These are phyloP conservation scores for Ptilodon capucinus DNA, from an alignment of 2,888 invertebrate genomes.

Conservation along the genomic window DNA sequence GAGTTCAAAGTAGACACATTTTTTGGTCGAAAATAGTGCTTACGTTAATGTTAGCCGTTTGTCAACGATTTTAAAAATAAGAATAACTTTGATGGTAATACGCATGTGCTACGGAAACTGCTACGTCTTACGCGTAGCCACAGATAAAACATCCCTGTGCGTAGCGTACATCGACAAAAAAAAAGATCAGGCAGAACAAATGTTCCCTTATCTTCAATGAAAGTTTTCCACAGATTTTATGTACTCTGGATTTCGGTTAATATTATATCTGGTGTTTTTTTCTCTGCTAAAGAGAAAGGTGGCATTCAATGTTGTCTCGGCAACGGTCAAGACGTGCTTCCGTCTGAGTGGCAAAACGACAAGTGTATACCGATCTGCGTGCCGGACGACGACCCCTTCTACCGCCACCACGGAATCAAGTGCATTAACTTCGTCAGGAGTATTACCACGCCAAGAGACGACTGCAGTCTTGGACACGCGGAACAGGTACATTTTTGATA, in stretches of 20 bases:
- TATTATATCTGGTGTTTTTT: neutral
- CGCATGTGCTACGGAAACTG: no score
- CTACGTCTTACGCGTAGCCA: no score
- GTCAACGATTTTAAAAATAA: no score
- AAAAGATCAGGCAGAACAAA: no score
- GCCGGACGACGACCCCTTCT: slow-evolving; percentile 80
- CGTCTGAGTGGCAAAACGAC: slow-evolving; percentile 75
- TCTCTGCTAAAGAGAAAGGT: slow-evolving; percentile 57
- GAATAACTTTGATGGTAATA: no score
- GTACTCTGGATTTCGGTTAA: no score
- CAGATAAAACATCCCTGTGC: no score
- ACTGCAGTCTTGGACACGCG: slow-evolving; percentile 81
- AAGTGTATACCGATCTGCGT: slow-evolving; percentile 84
- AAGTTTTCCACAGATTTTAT: neutral
- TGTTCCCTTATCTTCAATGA: no score
- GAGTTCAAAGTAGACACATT: no score
- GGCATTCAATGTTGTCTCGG: slow-evolving; percentile 80
- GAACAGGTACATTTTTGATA: slow-evolving; percentile 71
- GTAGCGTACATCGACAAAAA: no score
- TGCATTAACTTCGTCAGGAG: slow-evolving; percentile 85
- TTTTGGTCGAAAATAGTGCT: no score
- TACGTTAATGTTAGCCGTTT: no score
- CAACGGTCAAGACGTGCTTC: slow-evolving; percentile 65
- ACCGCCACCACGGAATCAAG: slow-evolving; percentile 65
- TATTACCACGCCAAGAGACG: slow-evolving; percentile 78